Conservation (phyloP, 2,888 invertebrate genomes). For the Caenorhabditis sinica region DNA sequence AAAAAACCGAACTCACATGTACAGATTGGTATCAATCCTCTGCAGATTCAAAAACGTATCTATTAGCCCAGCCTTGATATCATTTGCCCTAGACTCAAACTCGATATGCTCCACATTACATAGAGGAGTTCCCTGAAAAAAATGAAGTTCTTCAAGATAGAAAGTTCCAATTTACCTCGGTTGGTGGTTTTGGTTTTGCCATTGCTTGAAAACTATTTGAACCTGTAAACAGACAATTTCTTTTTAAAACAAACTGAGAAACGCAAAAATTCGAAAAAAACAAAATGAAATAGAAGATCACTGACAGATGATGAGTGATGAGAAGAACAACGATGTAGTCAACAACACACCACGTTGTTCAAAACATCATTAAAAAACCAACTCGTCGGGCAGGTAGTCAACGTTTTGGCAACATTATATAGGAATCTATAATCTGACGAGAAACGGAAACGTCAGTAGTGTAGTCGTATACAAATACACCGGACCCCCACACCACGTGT, state of each 20-base stretch:
- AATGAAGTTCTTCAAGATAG: not conserved
- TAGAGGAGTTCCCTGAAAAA: conserved; percentile 59
- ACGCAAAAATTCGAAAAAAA: not conserved
- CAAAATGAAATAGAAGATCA: not conserved
- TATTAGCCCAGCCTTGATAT: conserved; percentile 67
- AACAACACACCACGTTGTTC: not conserved
- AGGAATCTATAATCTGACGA: not conserved
- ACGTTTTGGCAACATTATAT: not conserved
- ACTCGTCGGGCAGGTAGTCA: not conserved
- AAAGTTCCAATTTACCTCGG: conserved; percentile 25
- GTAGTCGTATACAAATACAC: conserved; percentile 9
- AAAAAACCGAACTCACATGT: conserved; percentile 55
- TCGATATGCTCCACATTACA: conserved; percentile 69
- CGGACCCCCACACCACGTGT: not conserved
- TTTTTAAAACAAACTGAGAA: not conserved
- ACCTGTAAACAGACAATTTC: not conserved
- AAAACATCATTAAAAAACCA: not conserved
- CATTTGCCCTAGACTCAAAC: conserved; percentile 61
- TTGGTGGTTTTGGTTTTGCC: conserved; percentile 57
- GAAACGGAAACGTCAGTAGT: conserved; percentile 19
- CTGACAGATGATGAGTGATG: not conserved
- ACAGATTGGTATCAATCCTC: conserved; percentile 65
- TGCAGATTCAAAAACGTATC: conserved; percentile 70
- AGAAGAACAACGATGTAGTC: conserved; percentile 6
- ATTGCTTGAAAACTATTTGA: conserved; percentile 8